These are phyloP conservation scores for Drosophila seguyi DNA, from an alignment of 1,140 invertebrate genomes.

Conservation along the genomic window DNA sequence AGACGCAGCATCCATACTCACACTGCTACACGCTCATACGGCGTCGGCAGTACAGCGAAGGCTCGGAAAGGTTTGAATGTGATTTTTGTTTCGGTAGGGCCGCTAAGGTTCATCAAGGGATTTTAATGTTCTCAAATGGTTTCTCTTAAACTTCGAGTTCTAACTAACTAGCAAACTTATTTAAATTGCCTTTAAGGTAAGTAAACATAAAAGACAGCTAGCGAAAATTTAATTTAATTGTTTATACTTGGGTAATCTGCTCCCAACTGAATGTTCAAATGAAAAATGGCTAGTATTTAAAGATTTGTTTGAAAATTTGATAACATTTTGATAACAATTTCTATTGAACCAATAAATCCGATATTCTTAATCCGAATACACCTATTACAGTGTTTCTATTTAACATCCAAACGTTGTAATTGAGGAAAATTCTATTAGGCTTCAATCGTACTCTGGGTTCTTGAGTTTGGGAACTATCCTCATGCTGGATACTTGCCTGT, in stretches of 20 bases:
- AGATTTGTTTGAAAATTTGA: background rate
- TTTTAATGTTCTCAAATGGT: conserved; percentile 9
- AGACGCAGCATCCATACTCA: conserved; percentile 56
- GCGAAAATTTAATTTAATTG: background rate
- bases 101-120: background rate
- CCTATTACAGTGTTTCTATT: background rate
- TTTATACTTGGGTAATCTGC: background rate
- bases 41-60: conserved; percentile 4
- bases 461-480: background rate
- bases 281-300: background rate
- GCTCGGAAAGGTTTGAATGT: conserved; percentile 17
- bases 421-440: too few relatives aligned
- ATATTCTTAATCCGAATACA: background rate
- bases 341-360: background rate
- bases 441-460: background rate
- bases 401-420: background rate
- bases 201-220: background rate
- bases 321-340: background rate
- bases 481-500: conserved; percentile 93
- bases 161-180: background rate
- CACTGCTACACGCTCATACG: conserved; percentile 4
- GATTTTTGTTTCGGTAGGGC: conserved; percentile 12
- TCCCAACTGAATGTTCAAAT: background rate
- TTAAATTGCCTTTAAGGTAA: background rate
- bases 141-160: background rate